A percentile compares a stretch with the other conserved stretches of the same genome.
Evolutionary conservation across 2,797 vertebrate species (phyloP).

Genomic region (Rhinophrynus dorsalis): DNA sequence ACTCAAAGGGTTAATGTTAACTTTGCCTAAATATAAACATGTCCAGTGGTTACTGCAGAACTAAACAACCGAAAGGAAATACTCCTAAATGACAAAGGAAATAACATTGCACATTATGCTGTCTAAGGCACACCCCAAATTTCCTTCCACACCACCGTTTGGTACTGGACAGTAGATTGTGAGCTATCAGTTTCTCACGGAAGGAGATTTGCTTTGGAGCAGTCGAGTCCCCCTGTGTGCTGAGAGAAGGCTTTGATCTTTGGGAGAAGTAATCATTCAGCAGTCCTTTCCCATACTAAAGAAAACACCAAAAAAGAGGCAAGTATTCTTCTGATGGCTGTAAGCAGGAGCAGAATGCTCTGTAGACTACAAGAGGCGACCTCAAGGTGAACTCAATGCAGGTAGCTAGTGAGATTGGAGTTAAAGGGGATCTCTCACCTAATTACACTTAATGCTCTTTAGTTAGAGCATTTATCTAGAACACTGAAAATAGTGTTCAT

Average conservation of each 20-base stretch:
- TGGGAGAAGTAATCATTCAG: neutral
- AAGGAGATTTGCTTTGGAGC: neutral
- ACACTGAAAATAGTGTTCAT: no score
- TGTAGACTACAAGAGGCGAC: neutral
- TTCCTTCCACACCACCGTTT: constrained; percentile 8
- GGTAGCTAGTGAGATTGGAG: no score
- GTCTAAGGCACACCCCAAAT: neutral
- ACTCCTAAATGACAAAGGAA: neutral
- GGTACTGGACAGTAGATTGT: neutral
- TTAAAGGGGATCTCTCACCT: no score
- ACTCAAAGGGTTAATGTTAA: no score
- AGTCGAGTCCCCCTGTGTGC: no score
- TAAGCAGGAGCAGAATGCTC: no score
- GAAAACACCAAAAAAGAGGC: neutral
- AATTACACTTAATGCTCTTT: no score
- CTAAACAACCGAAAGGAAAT: no score
- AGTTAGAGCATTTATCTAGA: no score
- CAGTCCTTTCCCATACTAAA: neutral
- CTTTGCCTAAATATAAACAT: no score
- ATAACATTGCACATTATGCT: neutral
- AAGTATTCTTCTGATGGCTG: neutral
- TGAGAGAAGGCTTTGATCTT: neutral
- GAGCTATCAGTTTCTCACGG: neutral
- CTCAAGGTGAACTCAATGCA: neutral
- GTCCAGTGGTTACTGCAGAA: no score